phyloP scores from a whole-genome alignment of 2,797 vertebrate species.

The Phrynocephalus guinanensis region DNA sequence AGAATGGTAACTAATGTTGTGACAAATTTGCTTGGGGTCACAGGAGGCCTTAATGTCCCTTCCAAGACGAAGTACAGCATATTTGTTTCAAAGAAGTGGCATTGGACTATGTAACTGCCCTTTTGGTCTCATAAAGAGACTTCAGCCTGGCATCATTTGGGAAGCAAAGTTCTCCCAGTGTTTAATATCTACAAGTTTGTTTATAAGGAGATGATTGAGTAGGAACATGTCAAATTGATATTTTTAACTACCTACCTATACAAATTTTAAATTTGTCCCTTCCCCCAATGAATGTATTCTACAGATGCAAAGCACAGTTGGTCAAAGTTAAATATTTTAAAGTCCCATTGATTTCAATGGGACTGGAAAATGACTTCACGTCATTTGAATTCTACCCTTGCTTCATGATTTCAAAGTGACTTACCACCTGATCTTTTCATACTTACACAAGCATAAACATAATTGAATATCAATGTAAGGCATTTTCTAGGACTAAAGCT shows the following conservation, averaged over 20 bases:
- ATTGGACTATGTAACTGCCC: slow-evolving; percentile 29
- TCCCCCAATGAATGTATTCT: neutral
- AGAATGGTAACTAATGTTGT: slow-evolving; percentile 43
- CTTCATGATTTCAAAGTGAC: neutral
- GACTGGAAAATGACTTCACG: neutral
- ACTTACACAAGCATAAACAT: neutral
- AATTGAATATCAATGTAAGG: neutral
- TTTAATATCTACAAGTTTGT: slow-evolving; percentile 13
- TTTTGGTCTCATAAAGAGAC: slow-evolving; percentile 30
- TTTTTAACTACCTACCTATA: slow-evolving; percentile 20
- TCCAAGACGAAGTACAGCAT: slow-evolving; percentile 32
- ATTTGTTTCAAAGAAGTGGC: slow-evolving; percentile 14
- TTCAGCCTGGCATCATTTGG: slow-evolving; percentile 36
- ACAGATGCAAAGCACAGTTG: slow-evolving; percentile 14
- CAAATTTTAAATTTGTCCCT: slow-evolving; percentile 8
- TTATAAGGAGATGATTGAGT: slow-evolving; percentile 18
- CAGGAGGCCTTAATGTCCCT: slow-evolving; percentile 23
- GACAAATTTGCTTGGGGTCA: slow-evolving; percentile 46
- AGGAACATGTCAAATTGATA: slow-evolving; percentile 27
- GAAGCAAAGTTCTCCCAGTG: neutral
- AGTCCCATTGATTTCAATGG: neutral
- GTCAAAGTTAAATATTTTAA: neutral
- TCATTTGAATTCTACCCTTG: neutral
- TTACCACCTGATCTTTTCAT: slow-evolving; percentile 4
- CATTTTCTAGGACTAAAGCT: neutral